Evolutionary conservation across 2,888 invertebrate species (phyloP).

Genomic region (Agrochola lychnidis): DNA sequence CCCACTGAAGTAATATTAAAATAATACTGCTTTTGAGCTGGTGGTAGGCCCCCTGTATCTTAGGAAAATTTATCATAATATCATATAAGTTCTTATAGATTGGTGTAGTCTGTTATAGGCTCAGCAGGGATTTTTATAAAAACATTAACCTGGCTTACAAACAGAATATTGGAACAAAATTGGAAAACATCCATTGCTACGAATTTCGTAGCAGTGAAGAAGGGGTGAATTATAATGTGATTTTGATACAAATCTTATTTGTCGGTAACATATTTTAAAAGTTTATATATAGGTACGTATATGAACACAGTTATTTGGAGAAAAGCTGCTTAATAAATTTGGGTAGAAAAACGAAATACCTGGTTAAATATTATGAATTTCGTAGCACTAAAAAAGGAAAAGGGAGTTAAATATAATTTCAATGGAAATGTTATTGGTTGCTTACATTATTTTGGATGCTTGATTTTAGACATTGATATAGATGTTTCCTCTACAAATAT

Average conservation of each 20-base stretch:
- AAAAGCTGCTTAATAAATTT: background rate
- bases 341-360: background rate
- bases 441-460: background rate
- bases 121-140: background rate
- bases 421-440: background rate
- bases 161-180: background rate
- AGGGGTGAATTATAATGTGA: background rate
- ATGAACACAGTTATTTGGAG: background rate
- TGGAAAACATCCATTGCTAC: background rate
- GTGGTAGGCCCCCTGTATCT: no score
- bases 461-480: background rate
- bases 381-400: no score
- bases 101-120: no score
- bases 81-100: background rate
- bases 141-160: background rate
- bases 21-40: no score
- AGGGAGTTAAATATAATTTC: background rate
- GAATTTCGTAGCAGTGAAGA: background rate
- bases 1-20: no score
- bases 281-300: background rate
- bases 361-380: no score
- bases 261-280: background rate
- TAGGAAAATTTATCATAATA: background rate
- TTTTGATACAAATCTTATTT: background rate
- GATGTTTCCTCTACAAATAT: no score